A percentile compares a stretch with the other conserved stretches of the same genome.
Evolutionary conservation across 2,113 vertebrate genomes (phyloP).

Genomic region (Pachycephala philippinensis): DNA sequence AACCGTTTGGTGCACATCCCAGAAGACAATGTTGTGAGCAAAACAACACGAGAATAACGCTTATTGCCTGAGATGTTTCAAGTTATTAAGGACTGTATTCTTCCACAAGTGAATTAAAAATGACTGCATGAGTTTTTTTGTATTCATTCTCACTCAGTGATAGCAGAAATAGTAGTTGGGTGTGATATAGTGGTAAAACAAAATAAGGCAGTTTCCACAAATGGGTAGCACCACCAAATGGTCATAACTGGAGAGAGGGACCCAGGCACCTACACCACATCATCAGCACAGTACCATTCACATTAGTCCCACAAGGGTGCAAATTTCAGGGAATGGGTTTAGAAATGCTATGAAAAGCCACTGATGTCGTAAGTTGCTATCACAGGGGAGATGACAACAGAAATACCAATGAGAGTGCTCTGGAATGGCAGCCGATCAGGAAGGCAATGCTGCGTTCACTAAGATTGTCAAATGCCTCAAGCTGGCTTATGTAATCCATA

Average conservation of each 20-base stretch:
- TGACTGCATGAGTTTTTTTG: background rate
- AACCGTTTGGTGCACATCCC: background rate
- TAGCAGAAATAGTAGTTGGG: background rate
- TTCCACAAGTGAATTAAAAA: slow-evolving; percentile 39
- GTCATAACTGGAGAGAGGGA: background rate
- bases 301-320: background rate
- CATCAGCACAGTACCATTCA: background rate
- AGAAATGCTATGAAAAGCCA: background rate
- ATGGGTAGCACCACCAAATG: slow-evolving; percentile 26
- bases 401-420: background rate
- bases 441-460: background rate
- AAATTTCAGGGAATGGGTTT: background rate
- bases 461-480: background rate
- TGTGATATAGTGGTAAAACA: background rate
- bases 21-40: background rate
- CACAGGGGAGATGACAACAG: background rate
- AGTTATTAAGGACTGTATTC: slow-evolving; percentile 15
- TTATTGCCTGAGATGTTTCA: slow-evolving; percentile 32
- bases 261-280: background rate
- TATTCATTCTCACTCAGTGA: background rate
- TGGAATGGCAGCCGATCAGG: background rate
- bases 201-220: background rate
- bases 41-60: slow-evolving; percentile 16
- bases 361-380: background rate
- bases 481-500: background rate